Base-by-base conservation (phyloP, 2,797 vertebrate species). In the Merluccius polli region DNA sequence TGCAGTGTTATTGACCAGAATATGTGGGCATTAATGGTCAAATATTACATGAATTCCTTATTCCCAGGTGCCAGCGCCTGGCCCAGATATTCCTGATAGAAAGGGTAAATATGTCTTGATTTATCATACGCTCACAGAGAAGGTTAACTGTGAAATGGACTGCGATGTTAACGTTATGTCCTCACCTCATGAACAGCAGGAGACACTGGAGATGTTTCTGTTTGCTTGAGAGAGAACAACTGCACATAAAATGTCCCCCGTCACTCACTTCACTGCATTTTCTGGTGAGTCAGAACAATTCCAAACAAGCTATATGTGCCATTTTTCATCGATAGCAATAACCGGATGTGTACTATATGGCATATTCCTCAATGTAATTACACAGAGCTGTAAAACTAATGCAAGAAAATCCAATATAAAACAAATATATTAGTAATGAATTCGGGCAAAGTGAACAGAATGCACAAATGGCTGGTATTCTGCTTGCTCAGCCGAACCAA, bases 161-260 rank as follows among this genome's bases (percentile, higher is more conserved):
- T 65, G 24, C 59, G 27, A 24, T 24, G 21, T 59, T 24, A n/a
- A 27, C 2, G 10, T 65, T 65, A 27, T 65, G 9, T 65, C 59
- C 59, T 65, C 59, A 65, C 59, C 24, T 27, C 59, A 27, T 24
- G 59, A 27, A 65, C 2, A 27, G n/a, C 9, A 3, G 27, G 59
- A 65, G 5, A 65, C 59, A 27, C n/a, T 65, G 1, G 59, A 65
- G n/a, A 65, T 4, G 79, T 82, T 79, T 76, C 65, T 70, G 73
- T 80, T 63, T 72, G 63, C 32, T 75, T 16, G 16, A 79, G 77
- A 27, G 27, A 30, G 41, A 72, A 76, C 67, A 69, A 69, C 4
- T 15, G 65, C 65, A 68, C 11, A 68, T 68, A 18, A 32, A 32
- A 27, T 27, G n/a, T 63, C 24, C 0, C 1, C 30, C n/a, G 52